A percentile compares a stretch with the other conserved stretches of the same genome.
These are phyloP conservation scores for Patella pellucida DNA, from an alignment of 2,888 invertebrate species.

Conservation along the genomic window DNA sequence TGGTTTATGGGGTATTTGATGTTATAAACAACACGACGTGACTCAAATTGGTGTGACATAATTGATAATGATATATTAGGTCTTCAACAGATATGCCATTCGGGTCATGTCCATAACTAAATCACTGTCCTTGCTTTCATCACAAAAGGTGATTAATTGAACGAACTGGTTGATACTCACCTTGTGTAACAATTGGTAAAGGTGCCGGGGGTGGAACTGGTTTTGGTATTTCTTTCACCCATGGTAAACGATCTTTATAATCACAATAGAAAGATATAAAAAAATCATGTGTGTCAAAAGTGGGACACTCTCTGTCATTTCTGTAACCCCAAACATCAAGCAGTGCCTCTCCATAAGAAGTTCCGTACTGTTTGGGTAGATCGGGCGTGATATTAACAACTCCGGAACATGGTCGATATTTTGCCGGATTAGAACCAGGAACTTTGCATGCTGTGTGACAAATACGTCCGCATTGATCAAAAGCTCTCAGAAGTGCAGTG, in stretches of 20 bases:
- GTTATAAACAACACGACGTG: too few relatives aligned
- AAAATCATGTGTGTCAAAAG: slow-evolving; percentile 46
- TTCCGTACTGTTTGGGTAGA: slow-evolving; percentile 47
- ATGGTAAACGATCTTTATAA: slow-evolving; percentile 40
- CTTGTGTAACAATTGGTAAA: too few relatives aligned
- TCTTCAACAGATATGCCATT: too few relatives aligned
- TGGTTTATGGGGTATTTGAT: too few relatives aligned
- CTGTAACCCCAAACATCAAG: slow-evolving; percentile 53
- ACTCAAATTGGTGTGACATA: too few relatives aligned
- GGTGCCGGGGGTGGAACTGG: background rate
- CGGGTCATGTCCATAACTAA: too few relatives aligned
- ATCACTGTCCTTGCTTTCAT: too few relatives aligned
- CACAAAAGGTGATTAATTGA: too few relatives aligned
- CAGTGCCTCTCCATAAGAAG: slow-evolving; percentile 49
- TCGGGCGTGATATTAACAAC: slow-evolving; percentile 45
- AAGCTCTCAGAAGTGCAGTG: slow-evolving; percentile 48
- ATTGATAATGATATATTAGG: too few relatives aligned
- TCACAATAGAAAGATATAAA: slow-evolving; percentile 61
- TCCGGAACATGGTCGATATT: slow-evolving; percentile 52
- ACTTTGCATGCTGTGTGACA: slow-evolving; percentile 58
- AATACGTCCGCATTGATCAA: slow-evolving; percentile 58
- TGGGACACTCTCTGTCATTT: slow-evolving; percentile 44
- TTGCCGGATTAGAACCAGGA: slow-evolving; percentile 30
- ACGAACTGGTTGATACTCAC: too few relatives aligned
- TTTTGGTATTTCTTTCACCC: slow-evolving; percentile 13